Conservation (phyloP, 64 coral and sea anemone genomes). For the Actinia tenebrosa region DNA sequence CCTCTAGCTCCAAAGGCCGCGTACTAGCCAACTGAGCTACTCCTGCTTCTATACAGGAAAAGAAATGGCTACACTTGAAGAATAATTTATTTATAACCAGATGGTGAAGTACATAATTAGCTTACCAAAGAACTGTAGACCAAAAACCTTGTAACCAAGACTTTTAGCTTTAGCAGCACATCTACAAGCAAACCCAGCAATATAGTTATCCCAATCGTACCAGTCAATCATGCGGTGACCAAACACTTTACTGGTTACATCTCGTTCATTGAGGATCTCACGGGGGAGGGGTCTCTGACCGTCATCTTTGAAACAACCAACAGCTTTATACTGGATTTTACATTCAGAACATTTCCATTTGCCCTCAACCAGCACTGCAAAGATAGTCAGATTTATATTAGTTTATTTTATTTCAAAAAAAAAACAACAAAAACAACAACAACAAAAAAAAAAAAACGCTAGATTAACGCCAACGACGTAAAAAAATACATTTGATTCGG, state of each 20-base stretch:
- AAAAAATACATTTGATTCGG: no score
- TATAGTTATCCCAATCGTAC: constrained; percentile 72
- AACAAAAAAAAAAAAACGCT: no score
- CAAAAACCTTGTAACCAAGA: constrained; percentile 50
- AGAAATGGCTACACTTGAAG: no score
- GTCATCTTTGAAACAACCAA: constrained; percentile 60
- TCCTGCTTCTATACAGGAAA: no score
- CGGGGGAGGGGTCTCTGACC: constrained; percentile 15
- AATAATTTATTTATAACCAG: no score
- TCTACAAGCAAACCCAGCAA: constrained; percentile 58
- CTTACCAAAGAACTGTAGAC: constrained; percentile 66
- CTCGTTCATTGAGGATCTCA: constrained; percentile 73
- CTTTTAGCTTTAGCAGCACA: constrained; percentile 52
- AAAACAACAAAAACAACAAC: no score
- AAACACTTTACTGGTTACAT: constrained; percentile 40
- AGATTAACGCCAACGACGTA: no score
- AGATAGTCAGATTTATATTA: not conserved
- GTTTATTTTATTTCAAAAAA: no score
- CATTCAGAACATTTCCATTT: constrained; percentile 50
- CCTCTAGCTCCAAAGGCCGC: no score
- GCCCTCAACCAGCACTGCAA: constrained; percentile 1
- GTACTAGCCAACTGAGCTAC: no score
- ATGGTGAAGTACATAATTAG: not conserved
- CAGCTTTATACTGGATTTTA: constrained; percentile 34
- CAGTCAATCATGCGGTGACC: constrained; percentile 45